Evolutionary conservation across 2,113 vertebrate genomes (phyloP).

Genomic region (Alaudala cheleensis): DNA sequence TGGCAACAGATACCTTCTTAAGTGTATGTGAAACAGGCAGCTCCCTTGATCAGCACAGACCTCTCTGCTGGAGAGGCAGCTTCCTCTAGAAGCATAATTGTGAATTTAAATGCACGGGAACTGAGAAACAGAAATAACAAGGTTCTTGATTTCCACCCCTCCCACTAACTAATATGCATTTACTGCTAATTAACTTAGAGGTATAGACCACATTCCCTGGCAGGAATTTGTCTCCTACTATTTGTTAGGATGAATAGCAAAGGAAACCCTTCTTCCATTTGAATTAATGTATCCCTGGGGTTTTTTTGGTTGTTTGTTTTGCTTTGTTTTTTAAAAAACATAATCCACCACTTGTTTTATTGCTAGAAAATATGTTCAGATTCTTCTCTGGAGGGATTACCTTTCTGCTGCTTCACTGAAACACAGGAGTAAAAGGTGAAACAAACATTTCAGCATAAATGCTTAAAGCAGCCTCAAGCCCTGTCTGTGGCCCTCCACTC

Average conservation of each 20-base stretch:
- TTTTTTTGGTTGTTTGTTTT: not conserved
- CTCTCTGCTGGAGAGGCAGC: conserved; percentile 35
- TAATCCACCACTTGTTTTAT: not conserved
- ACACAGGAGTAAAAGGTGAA: not conserved
- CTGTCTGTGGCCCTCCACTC: not conserved
- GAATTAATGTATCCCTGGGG: not conserved
- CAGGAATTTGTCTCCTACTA: not conserved
- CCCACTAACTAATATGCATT: conserved; percentile 33
- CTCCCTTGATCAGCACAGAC: conserved; percentile 38
- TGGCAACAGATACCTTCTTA: conserved; percentile 54
- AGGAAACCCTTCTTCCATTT: not conserved
- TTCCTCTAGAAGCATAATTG: conserved; percentile 5
- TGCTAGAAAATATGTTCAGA: not conserved
- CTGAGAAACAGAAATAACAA: not conserved
- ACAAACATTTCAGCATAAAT: not conserved
- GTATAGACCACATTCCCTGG: not conserved
- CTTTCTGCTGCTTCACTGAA: not conserved
- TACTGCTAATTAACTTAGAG: conserved; percentile 41
- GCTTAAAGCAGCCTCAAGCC: not conserved
- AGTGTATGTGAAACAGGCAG: conserved; percentile 40
- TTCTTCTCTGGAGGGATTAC: not conserved
- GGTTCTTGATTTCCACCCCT: conserved; percentile 25
- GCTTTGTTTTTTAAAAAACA: too few species aligned
- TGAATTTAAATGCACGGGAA: conserved; percentile 40
- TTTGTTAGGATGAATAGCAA: not conserved